A percentile compares a stretch with the other conserved stretches of the same genome.
Evolutionary conservation across 2,113 vertebrate species (phyloP).

Genomic region (Nothoprocta perdicaria): DNA sequence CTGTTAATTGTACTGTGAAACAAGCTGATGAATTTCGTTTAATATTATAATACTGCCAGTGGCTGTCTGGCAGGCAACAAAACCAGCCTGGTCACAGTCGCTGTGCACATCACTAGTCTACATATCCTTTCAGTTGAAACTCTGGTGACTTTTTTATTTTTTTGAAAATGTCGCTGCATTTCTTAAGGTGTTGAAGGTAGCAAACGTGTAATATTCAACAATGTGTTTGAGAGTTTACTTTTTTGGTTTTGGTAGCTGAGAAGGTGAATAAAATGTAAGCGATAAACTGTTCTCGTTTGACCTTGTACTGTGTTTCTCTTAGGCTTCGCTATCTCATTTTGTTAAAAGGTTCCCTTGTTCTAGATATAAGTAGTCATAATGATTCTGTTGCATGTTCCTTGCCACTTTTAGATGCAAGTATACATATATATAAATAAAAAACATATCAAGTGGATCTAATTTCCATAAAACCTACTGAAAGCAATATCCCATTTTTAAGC

Average conservation of each 20-base stretch:
- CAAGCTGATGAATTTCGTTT: not conserved
- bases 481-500: not conserved
- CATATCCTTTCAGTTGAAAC: not conserved
- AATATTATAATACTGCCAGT: not conserved
- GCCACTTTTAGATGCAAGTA: not conserved
- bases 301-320: not conserved
- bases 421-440: not conserved
- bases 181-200: not conserved
- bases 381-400: not conserved
- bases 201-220: not conserved
- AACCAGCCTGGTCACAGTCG: not conserved
- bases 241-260: not conserved
- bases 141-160: not conserved
- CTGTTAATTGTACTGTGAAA: not conserved
- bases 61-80: not conserved
- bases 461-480: not conserved
- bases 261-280: not conserved
- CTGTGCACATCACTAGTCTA: not conserved
- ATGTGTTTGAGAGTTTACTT: not conserved
- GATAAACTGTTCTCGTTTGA: not conserved
- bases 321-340: not conserved
- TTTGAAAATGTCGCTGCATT: not conserved
- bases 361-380: not conserved
- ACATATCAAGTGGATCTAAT: not conserved
- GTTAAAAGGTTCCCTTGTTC: not conserved